These are phyloP conservation scores for Eueremaeus valkanovi DNA, from an alignment of 2,888 invertebrate species.

Conservation along the genomic window DNA sequence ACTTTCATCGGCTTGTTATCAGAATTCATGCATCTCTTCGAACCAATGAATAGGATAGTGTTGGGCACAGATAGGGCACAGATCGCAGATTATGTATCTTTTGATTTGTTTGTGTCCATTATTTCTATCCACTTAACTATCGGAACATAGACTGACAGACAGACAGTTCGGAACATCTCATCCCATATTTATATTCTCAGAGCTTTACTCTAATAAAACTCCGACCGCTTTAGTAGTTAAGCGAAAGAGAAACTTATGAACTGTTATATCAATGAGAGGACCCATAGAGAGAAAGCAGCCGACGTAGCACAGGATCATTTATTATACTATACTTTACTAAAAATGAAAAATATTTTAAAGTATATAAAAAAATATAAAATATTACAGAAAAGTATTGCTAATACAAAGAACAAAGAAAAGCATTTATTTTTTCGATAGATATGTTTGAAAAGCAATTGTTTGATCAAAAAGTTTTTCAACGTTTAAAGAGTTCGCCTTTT, in stretches of 20 bases:
- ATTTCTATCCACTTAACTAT: constrained; percentile 4
- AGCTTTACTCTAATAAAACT: too few relatives aligned
- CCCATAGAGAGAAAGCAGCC: background rate
- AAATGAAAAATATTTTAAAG: background rate
- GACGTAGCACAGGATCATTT: background rate
- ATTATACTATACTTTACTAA: background rate
- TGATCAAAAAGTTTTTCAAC: too few relatives aligned
- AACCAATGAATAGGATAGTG: too few relatives aligned
- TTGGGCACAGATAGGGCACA: background rate
- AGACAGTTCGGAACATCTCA: background rate
- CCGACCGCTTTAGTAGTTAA: too few relatives aligned
- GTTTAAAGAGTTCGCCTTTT: too few relatives aligned
- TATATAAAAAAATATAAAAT: background rate
- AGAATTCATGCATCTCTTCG: background rate
- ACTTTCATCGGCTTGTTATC: constrained; percentile 22
- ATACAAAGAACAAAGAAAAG: background rate
- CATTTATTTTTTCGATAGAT: background rate
- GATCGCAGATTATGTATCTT: background rate
- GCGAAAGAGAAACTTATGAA: too few relatives aligned
- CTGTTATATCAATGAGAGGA: background rate
- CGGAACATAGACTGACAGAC: background rate
- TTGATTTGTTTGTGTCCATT: background rate
- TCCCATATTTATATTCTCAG: too few relatives aligned
- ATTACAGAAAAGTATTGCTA: too few relatives aligned
- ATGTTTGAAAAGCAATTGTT: background rate